These are phyloP conservation scores for Typhlichthys subterraneus DNA, from an alignment of 2,797 vertebrate species.

Conservation along the genomic window DNA sequence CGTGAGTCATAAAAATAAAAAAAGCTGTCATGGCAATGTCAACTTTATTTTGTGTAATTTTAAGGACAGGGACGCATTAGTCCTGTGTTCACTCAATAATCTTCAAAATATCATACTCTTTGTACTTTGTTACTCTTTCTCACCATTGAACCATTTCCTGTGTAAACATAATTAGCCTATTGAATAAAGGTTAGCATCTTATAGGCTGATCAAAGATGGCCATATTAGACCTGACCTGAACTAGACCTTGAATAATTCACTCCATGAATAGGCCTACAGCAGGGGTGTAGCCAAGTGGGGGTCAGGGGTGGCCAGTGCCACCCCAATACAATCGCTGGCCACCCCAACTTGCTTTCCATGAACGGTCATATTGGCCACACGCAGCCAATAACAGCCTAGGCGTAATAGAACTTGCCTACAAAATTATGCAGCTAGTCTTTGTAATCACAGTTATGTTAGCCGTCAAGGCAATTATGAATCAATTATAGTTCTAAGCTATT, in stretches of 20 bases:
- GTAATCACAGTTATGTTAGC: too few relatives aligned
- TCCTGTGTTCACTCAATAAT: slow-evolving; percentile 15
- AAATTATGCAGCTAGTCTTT: too few relatives aligned
- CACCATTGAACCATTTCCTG: slow-evolving; percentile 59
- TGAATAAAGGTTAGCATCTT: slow-evolving; percentile 24
- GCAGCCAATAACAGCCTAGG: too few relatives aligned
- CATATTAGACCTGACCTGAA: slow-evolving; percentile 11
- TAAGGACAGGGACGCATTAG: slow-evolving; percentile 18
- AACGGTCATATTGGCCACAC: too few relatives aligned
- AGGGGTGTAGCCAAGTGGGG: too few relatives aligned
- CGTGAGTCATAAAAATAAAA: slow-evolving; percentile 33
- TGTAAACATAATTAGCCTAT: slow-evolving; percentile 58
- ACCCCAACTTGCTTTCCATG: too few relatives aligned
- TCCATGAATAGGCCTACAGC: too few relatives aligned
- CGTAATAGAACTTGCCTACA: too few relatives aligned
- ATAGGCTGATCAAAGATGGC: slow-evolving; percentile 22
- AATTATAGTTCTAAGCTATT: too few relatives aligned
- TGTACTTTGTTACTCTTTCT: slow-evolving; percentile 47
- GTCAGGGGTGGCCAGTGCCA: too few relatives aligned
- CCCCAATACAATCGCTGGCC: too few relatives aligned
- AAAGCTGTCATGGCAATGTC: slow-evolving; percentile 51
- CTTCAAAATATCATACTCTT: slow-evolving; percentile 24
- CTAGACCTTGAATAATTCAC: not conserved
- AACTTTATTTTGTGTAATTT: slow-evolving; percentile 42
- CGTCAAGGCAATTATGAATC: too few relatives aligned